Percentiles rank a stretch among this genome's conserved stretches.
These are phyloP conservation scores for Phasia obesa DNA, from an alignment of 2,888 invertebrate genomes.

Conservation along the genomic window DNA sequence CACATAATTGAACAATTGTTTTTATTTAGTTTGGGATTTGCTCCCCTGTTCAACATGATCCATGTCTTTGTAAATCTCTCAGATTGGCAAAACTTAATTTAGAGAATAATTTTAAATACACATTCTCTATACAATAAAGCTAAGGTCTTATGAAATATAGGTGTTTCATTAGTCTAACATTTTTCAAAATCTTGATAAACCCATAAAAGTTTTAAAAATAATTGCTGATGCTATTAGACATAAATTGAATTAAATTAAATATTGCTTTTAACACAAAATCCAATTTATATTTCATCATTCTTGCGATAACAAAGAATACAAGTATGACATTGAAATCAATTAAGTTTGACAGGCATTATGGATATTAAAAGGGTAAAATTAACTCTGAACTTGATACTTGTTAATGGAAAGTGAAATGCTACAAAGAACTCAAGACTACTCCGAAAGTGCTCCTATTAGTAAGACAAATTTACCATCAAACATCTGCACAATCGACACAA, in stretches of 20 bases:
- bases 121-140: no score
- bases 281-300: conserved; percentile 47
- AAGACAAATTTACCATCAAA: conserved; percentile 25
- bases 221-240: neutral
- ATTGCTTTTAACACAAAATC: neutral
- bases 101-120: no score
- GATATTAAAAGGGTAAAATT: conserved; percentile 42
- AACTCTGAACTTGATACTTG: conserved; percentile 5
- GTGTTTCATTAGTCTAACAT: no score
- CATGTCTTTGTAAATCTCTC: no score
- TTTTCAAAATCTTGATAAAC: neutral
- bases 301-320: conserved; percentile 8
- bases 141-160: no score
- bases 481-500: conserved; percentile 20
- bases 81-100: no score
- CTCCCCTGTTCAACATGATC: no score
- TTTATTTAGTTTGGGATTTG: no score
- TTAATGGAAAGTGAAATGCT: conserved; percentile 67
- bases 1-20: no score
- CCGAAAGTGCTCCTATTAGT: conserved; percentile 10
- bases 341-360: conserved; percentile 60
- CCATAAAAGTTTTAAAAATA: neutral
- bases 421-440: conserved; percentile 47
- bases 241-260: conserved; percentile 1
- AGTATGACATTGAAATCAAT: conserved; percentile 58